Evolutionary conservation across 2,888 invertebrate species (phyloP).

Genomic region (Stenichneumon culpator): DNA sequence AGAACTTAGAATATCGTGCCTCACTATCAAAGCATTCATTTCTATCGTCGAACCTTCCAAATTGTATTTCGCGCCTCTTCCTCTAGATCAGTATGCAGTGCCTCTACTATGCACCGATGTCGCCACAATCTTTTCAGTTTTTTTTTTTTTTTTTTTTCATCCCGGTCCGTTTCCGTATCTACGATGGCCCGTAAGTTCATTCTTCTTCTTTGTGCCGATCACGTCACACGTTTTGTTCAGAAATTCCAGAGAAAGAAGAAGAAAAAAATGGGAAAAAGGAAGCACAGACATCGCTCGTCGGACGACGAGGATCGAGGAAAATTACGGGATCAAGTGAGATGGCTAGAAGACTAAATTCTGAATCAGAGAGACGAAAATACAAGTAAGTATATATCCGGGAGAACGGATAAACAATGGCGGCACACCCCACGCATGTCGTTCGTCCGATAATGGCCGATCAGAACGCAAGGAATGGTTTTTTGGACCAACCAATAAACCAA

Average conservation of each 20-base stretch:
- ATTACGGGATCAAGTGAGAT: slow-evolving; percentile 47
- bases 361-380: slow-evolving; percentile 29
- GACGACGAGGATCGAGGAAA: slow-evolving; percentile 38
- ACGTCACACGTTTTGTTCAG: slow-evolving; percentile 46
- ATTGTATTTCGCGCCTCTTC: slow-evolving; percentile 20
- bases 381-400: slow-evolving; percentile 30
- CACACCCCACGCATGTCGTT: not conserved
- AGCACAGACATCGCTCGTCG: slow-evolving; percentile 44
- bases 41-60: no score
- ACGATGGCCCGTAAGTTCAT: not conserved
- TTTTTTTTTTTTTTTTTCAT: not conserved
- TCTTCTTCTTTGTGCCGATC: slow-evolving; percentile 55
- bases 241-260: slow-evolving; percentile 8
- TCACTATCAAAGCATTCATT: no score
- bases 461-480: not conserved
- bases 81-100: slow-evolving; percentile 33
- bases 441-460: not conserved
- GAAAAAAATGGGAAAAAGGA: slow-evolving; percentile 45
- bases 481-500: slow-evolving; percentile 57
- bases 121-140: slow-evolving; percentile 22
- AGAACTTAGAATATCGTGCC: not conserved
- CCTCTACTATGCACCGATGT: slow-evolving; percentile 44
- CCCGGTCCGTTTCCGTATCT: not conserved
- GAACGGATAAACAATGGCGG: slow-evolving; percentile 15
- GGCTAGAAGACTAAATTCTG: slow-evolving; percentile 30